These are phyloP conservation scores for Trilocha varians DNA, from an alignment of 2,888 invertebrate genomes.

Conservation along the genomic window DNA sequence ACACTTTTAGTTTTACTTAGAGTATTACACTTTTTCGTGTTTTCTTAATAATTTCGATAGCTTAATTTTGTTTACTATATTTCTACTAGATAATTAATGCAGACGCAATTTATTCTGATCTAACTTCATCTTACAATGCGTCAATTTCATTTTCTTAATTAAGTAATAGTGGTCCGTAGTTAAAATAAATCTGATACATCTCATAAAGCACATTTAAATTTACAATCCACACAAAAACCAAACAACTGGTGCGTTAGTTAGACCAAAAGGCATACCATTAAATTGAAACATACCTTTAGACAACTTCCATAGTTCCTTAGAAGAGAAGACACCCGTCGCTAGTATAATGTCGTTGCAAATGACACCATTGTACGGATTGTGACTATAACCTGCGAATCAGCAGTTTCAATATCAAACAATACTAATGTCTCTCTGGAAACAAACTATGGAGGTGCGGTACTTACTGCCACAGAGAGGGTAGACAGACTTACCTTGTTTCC, in stretches of 20 bases:
- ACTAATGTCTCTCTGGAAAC: slow-evolving; percentile 24
- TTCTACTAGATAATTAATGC: too few relatives aligned
- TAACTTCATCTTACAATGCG: too few relatives aligned
- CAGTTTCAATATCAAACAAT: slow-evolving; percentile 37
- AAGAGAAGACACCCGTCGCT: slow-evolving; percentile 99
- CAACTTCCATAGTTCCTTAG: slow-evolving; percentile 98
- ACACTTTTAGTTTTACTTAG: too few relatives aligned
- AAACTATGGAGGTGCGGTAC: slow-evolving; percentile 29
- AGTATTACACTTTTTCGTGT: too few relatives aligned
- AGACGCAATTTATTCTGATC: too few relatives aligned
- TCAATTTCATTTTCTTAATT: too few relatives aligned
- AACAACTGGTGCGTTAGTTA: not conserved
- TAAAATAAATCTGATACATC: too few relatives aligned
- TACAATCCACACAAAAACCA: too few relatives aligned
- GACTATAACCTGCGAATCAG: slow-evolving; percentile 82
- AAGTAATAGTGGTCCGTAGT: too few relatives aligned
- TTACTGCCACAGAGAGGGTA: not conserved
- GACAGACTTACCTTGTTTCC: not conserved
- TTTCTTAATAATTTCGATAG: too few relatives aligned
- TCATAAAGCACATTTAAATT: too few relatives aligned
- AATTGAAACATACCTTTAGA: slow-evolving; percentile 85
- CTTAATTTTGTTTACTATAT: too few relatives aligned
- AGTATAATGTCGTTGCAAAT: slow-evolving; percentile 99
- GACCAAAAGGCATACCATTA: not conserved
- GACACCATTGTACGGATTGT: slow-evolving; percentile 98